Conservation (phyloP, 2,113 vertebrate species). For the Laterallus jamaicensis region DNA sequence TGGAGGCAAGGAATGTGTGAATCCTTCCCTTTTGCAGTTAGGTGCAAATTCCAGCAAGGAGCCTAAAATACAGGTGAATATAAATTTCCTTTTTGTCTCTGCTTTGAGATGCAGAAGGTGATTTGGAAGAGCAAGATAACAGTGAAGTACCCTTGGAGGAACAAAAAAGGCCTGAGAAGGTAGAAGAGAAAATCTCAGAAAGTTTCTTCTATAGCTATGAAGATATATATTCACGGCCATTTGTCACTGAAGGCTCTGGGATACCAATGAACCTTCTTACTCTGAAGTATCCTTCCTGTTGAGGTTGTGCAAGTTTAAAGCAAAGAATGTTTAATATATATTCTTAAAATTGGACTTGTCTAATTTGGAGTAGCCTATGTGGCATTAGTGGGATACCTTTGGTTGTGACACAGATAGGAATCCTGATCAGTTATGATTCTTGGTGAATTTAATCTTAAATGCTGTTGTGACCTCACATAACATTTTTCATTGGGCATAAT, state of each 20-base stretch:
- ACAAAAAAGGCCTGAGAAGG: background rate
- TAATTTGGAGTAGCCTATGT: background rate
- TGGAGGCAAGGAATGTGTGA: background rate
- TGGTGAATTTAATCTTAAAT: background rate
- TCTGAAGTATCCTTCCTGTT: constrained; percentile 85
- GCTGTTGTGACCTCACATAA: background rate
- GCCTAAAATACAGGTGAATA: background rate
- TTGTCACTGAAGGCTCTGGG: constrained; percentile 72
- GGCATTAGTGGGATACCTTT: background rate
- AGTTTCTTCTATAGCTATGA: constrained; percentile 79
- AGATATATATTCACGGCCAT: constrained; percentile 79
- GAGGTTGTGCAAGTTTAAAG: background rate
- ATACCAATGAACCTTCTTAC: constrained; percentile 83
- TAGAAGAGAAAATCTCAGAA: constrained; percentile 69
- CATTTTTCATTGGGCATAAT: background rate
- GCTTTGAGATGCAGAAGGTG: background rate
- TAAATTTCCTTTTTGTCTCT: background rate
- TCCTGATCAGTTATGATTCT: background rate
- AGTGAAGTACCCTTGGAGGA: background rate
- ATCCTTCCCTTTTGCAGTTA: background rate
- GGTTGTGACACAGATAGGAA: background rate
- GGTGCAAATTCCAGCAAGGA: background rate
- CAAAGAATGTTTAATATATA: background rate
- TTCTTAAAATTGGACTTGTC: background rate
- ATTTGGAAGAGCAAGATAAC: background rate